Evolutionary conservation across 2,113 vertebrate species (phyloP).

Genomic region (Menura novaehollandiae): DNA sequence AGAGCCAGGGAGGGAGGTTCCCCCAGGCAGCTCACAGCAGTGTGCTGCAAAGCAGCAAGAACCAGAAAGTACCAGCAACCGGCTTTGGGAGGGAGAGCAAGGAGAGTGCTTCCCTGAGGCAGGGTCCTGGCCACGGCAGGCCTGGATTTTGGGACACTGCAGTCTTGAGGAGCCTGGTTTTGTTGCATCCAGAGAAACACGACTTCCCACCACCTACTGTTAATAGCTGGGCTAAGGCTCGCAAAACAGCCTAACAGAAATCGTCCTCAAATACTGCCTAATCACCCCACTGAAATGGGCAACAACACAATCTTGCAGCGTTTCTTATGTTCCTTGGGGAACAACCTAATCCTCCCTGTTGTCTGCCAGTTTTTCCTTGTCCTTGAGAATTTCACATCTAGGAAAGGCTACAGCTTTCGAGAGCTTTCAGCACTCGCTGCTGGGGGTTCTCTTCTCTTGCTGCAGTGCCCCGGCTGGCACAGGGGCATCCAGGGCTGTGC

Average conservation of each 20-base stretch:
- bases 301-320: not conserved
- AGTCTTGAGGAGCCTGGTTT: not conserved
- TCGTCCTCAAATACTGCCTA: not conserved
- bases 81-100: not conserved
- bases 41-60: not conserved
- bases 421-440: not conserved
- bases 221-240: not conserved
- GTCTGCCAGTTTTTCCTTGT: slow-evolving; percentile 20
- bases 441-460: not conserved
- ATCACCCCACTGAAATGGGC: not conserved
- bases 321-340: slow-evolving; percentile 15
- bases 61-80: not conserved
- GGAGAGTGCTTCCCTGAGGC: not conserved
- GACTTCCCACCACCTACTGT: not conserved
- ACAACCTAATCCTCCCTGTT: slow-evolving; percentile 15
- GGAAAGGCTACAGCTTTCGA: not conserved
- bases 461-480: not conserved
- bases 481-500: not conserved
- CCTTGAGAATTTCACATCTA: not conserved
- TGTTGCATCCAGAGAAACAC: not conserved
- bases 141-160: not conserved
- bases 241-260: not conserved
- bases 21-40: not conserved
- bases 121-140: not conserved
- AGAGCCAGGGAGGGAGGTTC: not conserved